phyloP scores from a whole-genome alignment of 2,113 vertebrate genomes.

The Silurus glanis region DNA sequence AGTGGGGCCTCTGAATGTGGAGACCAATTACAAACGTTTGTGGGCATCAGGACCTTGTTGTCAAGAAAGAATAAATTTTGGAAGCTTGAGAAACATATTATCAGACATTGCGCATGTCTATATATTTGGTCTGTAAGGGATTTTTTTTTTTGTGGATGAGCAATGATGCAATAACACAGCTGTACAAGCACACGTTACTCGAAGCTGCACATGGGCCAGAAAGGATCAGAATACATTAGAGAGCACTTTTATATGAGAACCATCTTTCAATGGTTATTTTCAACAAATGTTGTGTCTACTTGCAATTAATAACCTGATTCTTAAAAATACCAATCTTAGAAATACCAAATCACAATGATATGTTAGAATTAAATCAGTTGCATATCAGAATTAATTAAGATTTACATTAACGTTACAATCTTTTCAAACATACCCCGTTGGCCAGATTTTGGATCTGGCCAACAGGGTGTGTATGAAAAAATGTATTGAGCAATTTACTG shows the following conservation, averaged over 20 bases:
- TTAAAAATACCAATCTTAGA: neutral
- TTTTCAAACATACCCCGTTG: too few relatives aligned
- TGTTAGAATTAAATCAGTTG: neutral
- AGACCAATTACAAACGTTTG: constrained; percentile 39
- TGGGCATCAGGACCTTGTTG: constrained; percentile 15
- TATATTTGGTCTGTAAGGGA: constrained; percentile 40
- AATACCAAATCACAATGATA: neutral
- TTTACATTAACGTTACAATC: too few relatives aligned
- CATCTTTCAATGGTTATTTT: constrained; percentile 13
- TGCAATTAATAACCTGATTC: neutral
- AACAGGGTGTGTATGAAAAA: neutral
- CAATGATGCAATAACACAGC: constrained; percentile 36
- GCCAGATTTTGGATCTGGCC: too few relatives aligned
- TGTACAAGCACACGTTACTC: constrained; percentile 16
- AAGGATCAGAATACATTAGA: neutral
- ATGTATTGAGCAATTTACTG: neutral
- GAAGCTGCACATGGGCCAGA: neutral
- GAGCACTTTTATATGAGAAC: neutral
- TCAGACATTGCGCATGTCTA: constrained; percentile 26
- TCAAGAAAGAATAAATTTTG: constrained; percentile 15
- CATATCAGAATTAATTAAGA: neutral
- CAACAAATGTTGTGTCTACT: neutral
- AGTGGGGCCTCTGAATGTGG: constrained; percentile 8
- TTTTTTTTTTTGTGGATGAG: constrained; percentile 35
- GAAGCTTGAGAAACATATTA: constrained; percentile 32